A percentile compares a stretch with the other conserved stretches of the same genome.
These are phyloP conservation scores for Nannoperca obscura DNA, from an alignment of 2,797 vertebrate species.

Conservation along the genomic window DNA sequence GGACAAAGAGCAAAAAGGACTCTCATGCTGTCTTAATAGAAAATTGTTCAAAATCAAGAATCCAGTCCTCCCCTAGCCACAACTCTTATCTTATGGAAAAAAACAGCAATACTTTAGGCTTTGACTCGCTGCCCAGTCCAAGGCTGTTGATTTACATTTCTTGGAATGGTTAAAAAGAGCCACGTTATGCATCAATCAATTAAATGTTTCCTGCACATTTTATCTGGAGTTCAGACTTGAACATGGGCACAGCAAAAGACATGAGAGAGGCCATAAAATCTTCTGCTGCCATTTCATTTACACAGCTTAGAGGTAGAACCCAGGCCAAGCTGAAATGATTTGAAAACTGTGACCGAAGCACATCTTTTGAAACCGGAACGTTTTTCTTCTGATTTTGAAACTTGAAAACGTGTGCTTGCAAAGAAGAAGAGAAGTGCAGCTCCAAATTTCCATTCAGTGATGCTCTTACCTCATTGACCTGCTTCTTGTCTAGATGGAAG, in stretches of 20 bases:
- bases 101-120: slow-evolving; percentile 30
- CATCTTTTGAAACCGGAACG: slow-evolving; percentile 19
- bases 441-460: slow-evolving; percentile 6
- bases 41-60: slow-evolving; percentile 14
- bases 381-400: slow-evolving; percentile 24
- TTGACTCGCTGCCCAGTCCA: slow-evolving; percentile 29
- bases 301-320: slow-evolving; percentile 13
- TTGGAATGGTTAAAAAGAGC: slow-evolving; percentile 57
- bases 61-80: not conserved
- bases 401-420: not conserved
- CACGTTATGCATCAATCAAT: slow-evolving; percentile 51
- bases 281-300: slow-evolving; percentile 45
- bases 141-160: slow-evolving; percentile 55
- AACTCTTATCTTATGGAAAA: slow-evolving; percentile 31
- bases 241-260: slow-evolving; percentile 34
- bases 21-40: not conserved
- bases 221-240: slow-evolving; percentile 56
- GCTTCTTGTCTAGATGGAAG: slow-evolving; percentile 98
- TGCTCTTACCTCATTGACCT: slow-evolving; percentile 96
- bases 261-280: slow-evolving; percentile 46
- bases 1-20: not conserved
- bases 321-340: slow-evolving; percentile 31
- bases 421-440: slow-evolving; percentile 1
- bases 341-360: slow-evolving; percentile 40
- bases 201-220: slow-evolving; percentile 52